Evolutionary conservation across 2,113 vertebrate species (phyloP).

Genomic region (Dascyllus trimaculatus): DNA sequence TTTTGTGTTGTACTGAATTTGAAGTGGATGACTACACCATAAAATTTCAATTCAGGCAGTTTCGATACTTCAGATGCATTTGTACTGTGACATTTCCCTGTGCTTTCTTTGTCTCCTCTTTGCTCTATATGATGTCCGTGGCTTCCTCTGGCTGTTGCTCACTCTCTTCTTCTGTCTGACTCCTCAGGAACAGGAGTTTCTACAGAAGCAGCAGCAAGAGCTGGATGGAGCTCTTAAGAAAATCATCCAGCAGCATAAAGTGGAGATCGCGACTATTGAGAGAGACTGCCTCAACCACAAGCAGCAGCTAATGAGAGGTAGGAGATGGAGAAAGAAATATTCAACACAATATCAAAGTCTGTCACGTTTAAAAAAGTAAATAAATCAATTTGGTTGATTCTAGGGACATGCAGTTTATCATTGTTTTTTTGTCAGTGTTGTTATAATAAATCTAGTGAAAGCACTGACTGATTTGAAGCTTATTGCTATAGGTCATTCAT

Average conservation of each 20-base stretch:
- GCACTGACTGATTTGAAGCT: too few relatives aligned
- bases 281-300: conserved; percentile 97
- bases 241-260: conserved; percentile 98
- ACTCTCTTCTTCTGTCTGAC: conserved; percentile 27
- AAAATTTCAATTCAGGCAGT: conserved; percentile 19
- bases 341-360: too few relatives aligned
- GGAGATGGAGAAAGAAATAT: not conserved
- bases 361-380: too few relatives aligned
- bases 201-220: conserved; percentile 98
- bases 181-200: conserved; percentile 96
- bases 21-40: conserved; percentile 47
- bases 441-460: too few relatives aligned
- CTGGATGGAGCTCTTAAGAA: conserved; percentile 96
- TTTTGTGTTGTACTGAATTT: conserved; percentile 59
- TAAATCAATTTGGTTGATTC: too few relatives aligned
- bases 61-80: not conserved
- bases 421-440: too few relatives aligned
- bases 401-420: too few relatives aligned
- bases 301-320: conserved; percentile 98
- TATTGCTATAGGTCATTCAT: too few relatives aligned
- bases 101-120: conserved; percentile 23
- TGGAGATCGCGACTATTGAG: conserved; percentile 96
- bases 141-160: conserved; percentile 14
- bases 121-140: conserved; percentile 18
- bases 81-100: conserved; percentile 15